Evolutionary conservation across 37 sponge, comb jelly and placozoan genomes (phyloP).

Genomic region (Eunapius fragilis): DNA sequence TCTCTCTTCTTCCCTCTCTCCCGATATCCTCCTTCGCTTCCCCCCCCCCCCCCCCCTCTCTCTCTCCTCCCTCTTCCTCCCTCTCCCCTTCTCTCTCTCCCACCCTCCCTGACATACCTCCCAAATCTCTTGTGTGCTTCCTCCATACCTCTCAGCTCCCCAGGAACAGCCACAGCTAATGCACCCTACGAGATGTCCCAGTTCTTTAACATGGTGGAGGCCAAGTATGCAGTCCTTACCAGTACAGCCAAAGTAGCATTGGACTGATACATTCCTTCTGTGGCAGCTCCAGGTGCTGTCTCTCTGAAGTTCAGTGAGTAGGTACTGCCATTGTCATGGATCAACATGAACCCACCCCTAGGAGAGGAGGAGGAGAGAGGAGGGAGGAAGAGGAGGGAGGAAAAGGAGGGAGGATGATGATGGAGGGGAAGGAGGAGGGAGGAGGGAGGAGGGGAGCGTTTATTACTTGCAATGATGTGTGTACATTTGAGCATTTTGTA

Average conservation of each 20-base stretch:
- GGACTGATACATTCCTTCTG: conserved; percentile 67
- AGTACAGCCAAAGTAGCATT: conserved; percentile 15
- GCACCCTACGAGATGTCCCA: too few species aligned
- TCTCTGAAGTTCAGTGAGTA: conserved; percentile 84
- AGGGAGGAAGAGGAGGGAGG: too few species aligned
- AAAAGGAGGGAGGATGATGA: too few species aligned
- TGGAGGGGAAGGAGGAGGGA: too few species aligned
- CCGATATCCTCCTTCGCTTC: too few species aligned
- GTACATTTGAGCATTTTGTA: too few species aligned
- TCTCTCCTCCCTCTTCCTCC: not conserved
- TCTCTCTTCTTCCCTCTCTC: too few species aligned
- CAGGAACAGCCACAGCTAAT: conserved; percentile 88
- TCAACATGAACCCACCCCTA: conserved; percentile 92
- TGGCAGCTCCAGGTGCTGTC: conserved; percentile 74
- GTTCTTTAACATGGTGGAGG: not conserved
- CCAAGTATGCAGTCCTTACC: not conserved
- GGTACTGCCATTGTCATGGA: conserved; percentile 46
- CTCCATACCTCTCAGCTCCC: conserved; percentile 81
- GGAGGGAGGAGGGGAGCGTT: too few species aligned
- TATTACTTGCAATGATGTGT: too few species aligned
- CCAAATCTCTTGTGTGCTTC: conserved; percentile 75
- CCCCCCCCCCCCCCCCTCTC: not conserved
- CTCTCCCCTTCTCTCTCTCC: not conserved
- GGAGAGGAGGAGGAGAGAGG: not conserved
- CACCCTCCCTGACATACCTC: conserved; percentile 37